Percentiles rank a stretch among this genome's conserved stretches.
These are phyloP conservation scores for Cheilosia urbana DNA, from an alignment of 2,888 invertebrate genomes.

Conservation along the genomic window DNA sequence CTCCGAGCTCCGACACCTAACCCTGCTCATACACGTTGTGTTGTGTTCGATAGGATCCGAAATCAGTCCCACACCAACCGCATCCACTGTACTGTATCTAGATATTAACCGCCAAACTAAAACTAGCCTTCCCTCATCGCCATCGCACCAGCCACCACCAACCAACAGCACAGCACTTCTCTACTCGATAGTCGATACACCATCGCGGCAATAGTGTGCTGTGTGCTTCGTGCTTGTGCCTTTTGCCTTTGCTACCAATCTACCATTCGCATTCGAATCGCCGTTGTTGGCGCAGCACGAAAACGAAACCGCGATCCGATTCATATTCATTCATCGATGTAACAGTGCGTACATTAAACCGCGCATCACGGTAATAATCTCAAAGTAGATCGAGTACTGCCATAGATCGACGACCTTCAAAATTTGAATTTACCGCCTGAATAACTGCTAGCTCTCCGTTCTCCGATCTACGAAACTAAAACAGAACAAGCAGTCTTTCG, in stretches of 20 bases:
- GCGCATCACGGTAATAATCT: constrained; percentile 32
- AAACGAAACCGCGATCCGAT: constrained; percentile 27
- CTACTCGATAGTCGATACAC: not conserved
- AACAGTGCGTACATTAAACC: constrained; percentile 24
- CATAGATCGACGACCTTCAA: constrained; percentile 61
- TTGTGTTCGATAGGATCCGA: constrained; percentile 56
- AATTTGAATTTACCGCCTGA: constrained; percentile 40
- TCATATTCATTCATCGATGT: constrained; percentile 36
- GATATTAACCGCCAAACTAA: constrained; percentile 53
- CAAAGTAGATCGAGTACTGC: not conserved
- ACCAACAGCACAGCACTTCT: not conserved
- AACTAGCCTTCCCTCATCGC: constrained; percentile 37
- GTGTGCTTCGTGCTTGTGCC: constrained; percentile 3
- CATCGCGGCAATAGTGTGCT: constrained; percentile 14
- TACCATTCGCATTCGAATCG: constrained; percentile 68
- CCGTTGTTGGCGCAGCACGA: constrained; percentile 38
- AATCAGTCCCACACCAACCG: constrained; percentile 15
- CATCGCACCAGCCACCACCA: constrained; percentile 20
- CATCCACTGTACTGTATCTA: constrained; percentile 31
- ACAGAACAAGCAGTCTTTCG: constrained; percentile 26
- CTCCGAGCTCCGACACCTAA: not conserved
- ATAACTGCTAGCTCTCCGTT: not conserved
- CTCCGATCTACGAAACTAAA: constrained; percentile 9
- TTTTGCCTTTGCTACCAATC: constrained; percentile 33
- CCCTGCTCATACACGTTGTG: constrained; percentile 55